Base-by-base conservation (phyloP, 2,113 vertebrate species). In the Morone chrysops region DNA sequence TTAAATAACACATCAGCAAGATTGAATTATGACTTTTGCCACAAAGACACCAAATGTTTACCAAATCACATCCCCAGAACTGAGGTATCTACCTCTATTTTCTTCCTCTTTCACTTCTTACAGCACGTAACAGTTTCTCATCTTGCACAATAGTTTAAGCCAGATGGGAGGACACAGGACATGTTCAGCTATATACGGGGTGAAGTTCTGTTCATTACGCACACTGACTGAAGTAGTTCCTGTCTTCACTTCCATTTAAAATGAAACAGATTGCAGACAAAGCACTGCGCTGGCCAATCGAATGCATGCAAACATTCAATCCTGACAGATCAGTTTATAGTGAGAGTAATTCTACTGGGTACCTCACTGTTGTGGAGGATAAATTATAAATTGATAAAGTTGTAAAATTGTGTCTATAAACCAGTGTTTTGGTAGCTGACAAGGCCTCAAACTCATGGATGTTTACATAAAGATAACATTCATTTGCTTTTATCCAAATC, bases 111-210 rank as follows among this genome's bases (percentile, higher is more conserved):
- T 65, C 11, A 11, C 12, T 54, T 63, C 31, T 51, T 5, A 9
- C 20, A 43, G 25, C 12, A 48, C 11, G 18, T 1, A 40, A 13
- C 1, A 45, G 14, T 45, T 66, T 54, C 50, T 36, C 4, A 12
- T 68, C 53, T 78, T 78, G 31, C 75, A 78, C 57, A 79, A 70
- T 5, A 59, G 41, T 48, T 38, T 7, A 43, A 31, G 5, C 36
- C 36, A 56, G 62, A 75, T 4, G 31, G 31, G 31, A 11, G 54
- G 62, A 50, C 38, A 62, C 7, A 48, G 17, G 5, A 20, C 17
- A n/a, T n/a, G 31, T 31, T 17, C 17, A 53, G 16, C 17, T 8
- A 41, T 17, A 43, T 20, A 43, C 31, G 31, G 10, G 36, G 41
- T 22, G 8, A 17, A 18, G 38, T 0, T 38, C 22, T 40, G 10